Base-by-base conservation (phyloP, 1,140 invertebrate species). In the Steinernema khuongi region DNA sequence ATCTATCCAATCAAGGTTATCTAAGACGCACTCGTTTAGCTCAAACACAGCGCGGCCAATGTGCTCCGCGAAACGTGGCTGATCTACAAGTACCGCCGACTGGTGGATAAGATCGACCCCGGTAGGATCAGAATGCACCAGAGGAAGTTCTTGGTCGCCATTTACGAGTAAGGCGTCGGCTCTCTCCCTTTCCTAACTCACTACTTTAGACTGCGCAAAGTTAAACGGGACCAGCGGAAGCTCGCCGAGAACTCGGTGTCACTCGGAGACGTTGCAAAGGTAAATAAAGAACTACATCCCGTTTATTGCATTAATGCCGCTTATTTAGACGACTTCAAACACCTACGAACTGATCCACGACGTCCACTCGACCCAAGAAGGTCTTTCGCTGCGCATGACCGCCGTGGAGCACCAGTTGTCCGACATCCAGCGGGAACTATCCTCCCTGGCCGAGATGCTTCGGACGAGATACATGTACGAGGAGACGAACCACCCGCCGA, bases 211-310 rank as follows among this genome's bases (percentile, higher is more conserved):
- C 91, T 99, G 86, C 89, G 96, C 85, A 96, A 97, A 90, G 94
- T 98, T 41, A 98, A 98, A 89, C 96, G 97, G 93, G 96, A 98
- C 89, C 96, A 99, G 89, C 89, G 96, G 87, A 99, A 99, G 88
- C 88, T 99, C 81, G 95, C 96, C 91, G 96, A 99, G 87, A 98
- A 97, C 86, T 93, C 95, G 79, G 98, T 96, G 85, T 97, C 96
- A 68, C 93, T 99, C 86, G 97, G 96, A 69, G 96, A 99, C 87
- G 97, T 99, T 93, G 95, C 96, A 81, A 99, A 99, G 91, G 96
- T 97, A 91, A 75, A 26, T 67, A 1, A 19, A 73, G n/a, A 71
- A 72, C n/a, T n/a, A n/a, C 17, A 19, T 18, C 7, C 72, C n/a
- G 72, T 4, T 14, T 4, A 73, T n/a, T 73, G 2, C 72, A 7